Conservation (phyloP, 2,797 vertebrate genomes). For the Syndactyla subalaris region DNA sequence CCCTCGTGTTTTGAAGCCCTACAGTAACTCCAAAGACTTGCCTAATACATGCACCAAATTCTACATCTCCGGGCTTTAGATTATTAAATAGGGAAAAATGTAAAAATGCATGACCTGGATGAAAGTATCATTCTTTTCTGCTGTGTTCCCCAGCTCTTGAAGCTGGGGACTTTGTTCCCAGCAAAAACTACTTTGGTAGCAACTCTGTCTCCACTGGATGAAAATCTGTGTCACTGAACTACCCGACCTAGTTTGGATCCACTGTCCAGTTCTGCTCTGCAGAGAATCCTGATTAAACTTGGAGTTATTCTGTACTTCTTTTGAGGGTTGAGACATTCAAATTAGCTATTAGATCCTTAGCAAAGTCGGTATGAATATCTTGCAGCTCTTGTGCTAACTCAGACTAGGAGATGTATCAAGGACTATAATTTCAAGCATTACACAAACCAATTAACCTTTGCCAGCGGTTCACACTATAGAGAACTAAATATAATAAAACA, state of each 20-base stretch:
- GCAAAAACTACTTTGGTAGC: conserved; percentile 50
- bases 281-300: neutral
- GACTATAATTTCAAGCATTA: neutral
- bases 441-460: conserved; percentile 67
- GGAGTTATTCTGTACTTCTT: neutral
- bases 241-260: neutral
- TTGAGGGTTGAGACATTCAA: neutral
- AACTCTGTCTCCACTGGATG: neutral
- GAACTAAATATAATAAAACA: conserved; percentile 42
- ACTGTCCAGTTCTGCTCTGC: neutral
- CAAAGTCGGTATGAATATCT: neutral
- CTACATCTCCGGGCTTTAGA: conserved; percentile 14
- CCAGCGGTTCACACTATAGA: neutral
- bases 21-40: neutral
- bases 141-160: conserved; percentile 17
- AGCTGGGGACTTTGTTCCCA: conserved; percentile 58
- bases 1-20: neutral
- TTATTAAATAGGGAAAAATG: conserved; percentile 40
- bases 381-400: neutral
- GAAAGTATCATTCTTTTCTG: conserved; percentile 1
- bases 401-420: neutral
- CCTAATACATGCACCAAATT: conserved; percentile 25
- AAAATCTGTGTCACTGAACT: neutral
- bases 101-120: conserved; percentile 56
- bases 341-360: neutral